phyloP scores from a whole-genome alignment of 2,797 vertebrate species.

The Dallia pectoralis region DNA sequence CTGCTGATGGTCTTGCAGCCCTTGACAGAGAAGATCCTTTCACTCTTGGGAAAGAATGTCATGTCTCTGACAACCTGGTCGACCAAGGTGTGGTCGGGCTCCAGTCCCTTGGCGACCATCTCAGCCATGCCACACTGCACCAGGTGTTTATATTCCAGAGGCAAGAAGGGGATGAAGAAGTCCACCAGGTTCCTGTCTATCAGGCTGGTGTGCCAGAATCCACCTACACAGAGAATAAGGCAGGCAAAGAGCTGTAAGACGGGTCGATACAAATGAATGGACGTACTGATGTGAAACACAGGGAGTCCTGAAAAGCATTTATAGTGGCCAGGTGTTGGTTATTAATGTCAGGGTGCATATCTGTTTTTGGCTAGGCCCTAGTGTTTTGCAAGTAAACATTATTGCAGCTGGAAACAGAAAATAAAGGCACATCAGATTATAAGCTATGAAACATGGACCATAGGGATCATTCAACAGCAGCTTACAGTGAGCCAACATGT shows the following conservation, averaged over 20 bases:
- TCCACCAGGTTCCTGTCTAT: conserved; percentile 91
- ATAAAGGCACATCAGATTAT: too few relatives aligned
- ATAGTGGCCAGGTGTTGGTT: too few relatives aligned
- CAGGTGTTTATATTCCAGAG: conserved; percentile 86
- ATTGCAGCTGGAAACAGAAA: too few relatives aligned
- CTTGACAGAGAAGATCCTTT: conserved; percentile 83
- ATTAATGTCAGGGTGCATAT: too few relatives aligned
- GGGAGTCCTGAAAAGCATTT: background rate
- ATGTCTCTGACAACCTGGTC: conserved; percentile 79
- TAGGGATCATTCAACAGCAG: too few relatives aligned
- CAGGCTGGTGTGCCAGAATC: conserved; percentile 86
- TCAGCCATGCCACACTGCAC: conserved; percentile 82
- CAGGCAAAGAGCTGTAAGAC: background rate
- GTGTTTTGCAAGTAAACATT: too few relatives aligned
- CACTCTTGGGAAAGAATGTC: conserved; percentile 82
- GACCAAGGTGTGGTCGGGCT: conserved; percentile 56
- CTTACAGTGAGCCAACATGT: too few relatives aligned
- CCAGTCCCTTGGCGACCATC: conserved; percentile 63
- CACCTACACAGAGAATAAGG: conserved; percentile 70
- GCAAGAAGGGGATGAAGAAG: conserved; percentile 91
- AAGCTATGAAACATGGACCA: too few relatives aligned
- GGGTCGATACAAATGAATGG: background rate
- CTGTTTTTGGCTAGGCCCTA: too few relatives aligned
- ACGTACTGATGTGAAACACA: background rate
- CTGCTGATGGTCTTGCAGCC: conserved; percentile 91